Base-by-base conservation (phyloP, 2,888 invertebrate species). In the Apotomis capreana region DNA sequence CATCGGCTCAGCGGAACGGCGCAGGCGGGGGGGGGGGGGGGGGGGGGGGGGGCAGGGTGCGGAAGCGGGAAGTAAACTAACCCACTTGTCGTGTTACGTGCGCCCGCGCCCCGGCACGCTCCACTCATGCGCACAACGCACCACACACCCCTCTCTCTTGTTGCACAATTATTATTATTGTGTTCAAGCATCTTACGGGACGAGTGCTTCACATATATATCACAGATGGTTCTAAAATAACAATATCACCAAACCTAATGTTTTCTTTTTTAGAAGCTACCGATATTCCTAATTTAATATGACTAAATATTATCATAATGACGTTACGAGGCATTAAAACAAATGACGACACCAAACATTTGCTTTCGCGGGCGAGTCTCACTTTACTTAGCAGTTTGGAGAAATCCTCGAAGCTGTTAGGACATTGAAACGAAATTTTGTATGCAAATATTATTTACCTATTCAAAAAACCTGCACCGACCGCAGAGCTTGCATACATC, bases 41-140 rank as follows among this genome's bases (percentile, higher is more conserved):
- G 65, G 55, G 65, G 5, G 49, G 67, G 61, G 62, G 71, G 72
- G 75, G 69, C 71, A 69, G 74, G 77, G 75, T 74, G 75, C 78
- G 91, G 92, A 92, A 92, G 84, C 80, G 87, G 91, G 91, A 92
- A 91, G 86, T 90, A 44, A 72, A 52, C 72, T 68, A 87, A 87
- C 88, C 89, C 77, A 90, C 80, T 87, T 85, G 85, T 76, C 78
- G 78, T 74, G 83, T 90, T 85, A 87, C 87, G 87, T 87, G 83
- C 81, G 82, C 84, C 79, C 80, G 81, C 77, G 83, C 86, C 85
- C 83, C 81, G 80, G 81, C 82, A 74, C 80, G 84, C 82, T 83
- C 84, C 83, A 83, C 81, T 78, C 82, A 76, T 77, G 81, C 77
- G 79, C 81, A 51, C 65, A 73, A 68, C 78, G 74, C 75, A 60